A percentile compares a stretch with the other conserved stretches of the same genome.
Evolutionary conservation across 1,140 invertebrate genomes (phyloP).

Genomic region (Zaprionus ornatus): DNA sequence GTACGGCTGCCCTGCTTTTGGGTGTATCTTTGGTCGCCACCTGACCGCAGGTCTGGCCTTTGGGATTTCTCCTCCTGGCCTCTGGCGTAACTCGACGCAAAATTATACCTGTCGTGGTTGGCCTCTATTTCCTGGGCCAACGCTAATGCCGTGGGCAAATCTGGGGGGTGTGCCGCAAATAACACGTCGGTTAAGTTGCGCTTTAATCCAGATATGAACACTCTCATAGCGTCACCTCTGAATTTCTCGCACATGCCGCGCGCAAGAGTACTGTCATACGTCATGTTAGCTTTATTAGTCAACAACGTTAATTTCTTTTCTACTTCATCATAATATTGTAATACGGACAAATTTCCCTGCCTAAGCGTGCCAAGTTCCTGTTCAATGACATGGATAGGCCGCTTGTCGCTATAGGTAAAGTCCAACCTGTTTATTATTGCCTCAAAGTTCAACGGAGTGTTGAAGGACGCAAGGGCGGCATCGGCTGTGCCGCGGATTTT

Average conservation of each 20-base stretch:
- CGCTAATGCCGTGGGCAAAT: background rate
- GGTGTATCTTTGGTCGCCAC: background rate
- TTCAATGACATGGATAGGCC: constrained; percentile 24
- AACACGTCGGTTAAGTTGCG: background rate
- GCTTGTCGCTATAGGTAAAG: constrained; percentile 28
- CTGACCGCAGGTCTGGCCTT: background rate
- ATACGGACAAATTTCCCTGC: too few species aligned
- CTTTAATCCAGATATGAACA: background rate
- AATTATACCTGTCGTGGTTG: background rate
- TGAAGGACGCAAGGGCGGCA: too few species aligned
- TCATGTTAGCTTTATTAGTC: background rate
- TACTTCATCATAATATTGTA: too few species aligned
- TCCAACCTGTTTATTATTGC: constrained; percentile 8
- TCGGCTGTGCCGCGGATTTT: background rate
- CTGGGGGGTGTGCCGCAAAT: background rate
- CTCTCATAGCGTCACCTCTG: background rate
- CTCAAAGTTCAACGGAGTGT: too few species aligned
- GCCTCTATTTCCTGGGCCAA: background rate
- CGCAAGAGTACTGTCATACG: background rate
- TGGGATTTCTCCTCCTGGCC: background rate
- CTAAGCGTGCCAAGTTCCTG: background rate
- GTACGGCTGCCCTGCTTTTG: background rate
- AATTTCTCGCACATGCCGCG: background rate
- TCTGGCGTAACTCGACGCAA: too few species aligned
- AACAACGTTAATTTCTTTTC: background rate